Evolutionary conservation across 2,113 vertebrate species (phyloP).

Genomic region (Laticauda colubrina): DNA sequence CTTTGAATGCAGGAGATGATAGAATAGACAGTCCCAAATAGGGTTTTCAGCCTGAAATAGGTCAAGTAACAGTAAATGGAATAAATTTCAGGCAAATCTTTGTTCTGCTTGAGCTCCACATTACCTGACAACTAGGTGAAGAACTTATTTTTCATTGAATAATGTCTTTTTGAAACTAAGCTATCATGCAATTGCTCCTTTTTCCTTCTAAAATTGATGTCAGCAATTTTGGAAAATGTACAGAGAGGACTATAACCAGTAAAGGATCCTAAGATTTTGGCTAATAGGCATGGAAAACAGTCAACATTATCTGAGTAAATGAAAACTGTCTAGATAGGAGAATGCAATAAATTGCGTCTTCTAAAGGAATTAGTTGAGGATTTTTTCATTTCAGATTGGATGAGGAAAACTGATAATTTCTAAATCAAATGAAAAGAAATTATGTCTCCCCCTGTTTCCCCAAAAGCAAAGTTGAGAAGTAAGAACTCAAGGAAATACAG

Average conservation of each 20-base stretch:
- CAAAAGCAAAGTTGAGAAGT: neutral
- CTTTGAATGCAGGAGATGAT: neutral
- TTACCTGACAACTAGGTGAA: neutral
- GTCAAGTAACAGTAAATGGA: neutral
- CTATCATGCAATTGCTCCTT: neutral
- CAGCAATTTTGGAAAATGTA: neutral
- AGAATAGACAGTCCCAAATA: neutral
- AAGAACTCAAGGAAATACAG: neutral
- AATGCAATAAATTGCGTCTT: neutral
- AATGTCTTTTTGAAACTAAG: neutral
- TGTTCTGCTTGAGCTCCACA: neutral
- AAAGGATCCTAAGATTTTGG: neutral
- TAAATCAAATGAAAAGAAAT: neutral
- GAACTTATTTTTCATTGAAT: neutral
- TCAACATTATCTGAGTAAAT: neutral
- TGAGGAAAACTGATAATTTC: neutral
- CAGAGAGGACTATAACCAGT: neutral
- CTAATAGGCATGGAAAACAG: neutral
- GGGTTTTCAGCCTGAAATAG: neutral
- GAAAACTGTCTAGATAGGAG: neutral
- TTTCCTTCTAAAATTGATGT: neutral
- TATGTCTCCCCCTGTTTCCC: neutral
- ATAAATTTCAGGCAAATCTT: conserved; percentile 1
- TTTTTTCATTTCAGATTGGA: neutral
- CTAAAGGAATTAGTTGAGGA: neutral